Base-by-base conservation (phyloP, 2,888 invertebrate species). In the Hypomecis punctinalis region DNA sequence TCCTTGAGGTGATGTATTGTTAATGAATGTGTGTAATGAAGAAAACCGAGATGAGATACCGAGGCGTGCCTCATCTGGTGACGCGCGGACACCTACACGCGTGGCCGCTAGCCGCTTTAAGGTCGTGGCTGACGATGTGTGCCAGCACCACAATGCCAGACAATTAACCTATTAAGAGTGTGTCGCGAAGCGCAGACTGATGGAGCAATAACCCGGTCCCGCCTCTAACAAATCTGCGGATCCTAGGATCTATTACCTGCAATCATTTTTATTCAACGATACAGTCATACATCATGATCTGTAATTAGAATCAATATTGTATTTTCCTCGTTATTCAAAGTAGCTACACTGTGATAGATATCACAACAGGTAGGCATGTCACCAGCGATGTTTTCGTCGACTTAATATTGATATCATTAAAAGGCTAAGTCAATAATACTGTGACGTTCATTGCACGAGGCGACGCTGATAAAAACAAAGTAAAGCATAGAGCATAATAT, bases 151-250 rank as follows among this genome's bases (percentile, higher is more conserved):
- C 92, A 90, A 91, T 92, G 90, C 89, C 87, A 89, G 88, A 83
- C 89, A 90, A 91, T 93, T 91, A 92, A 89, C 90, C 90, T 90
- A 91, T 91, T 90, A 91, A 90, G 85, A 88, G 85, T 86, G 79
- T 81, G 84, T 79, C 74, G 82, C 79, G 79, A 85, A 84, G 82
- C 85, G 82, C 80, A 85, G 79, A 83, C 83, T 78, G 79, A 79
- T 85, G 80, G 86, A 85, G 85, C 87, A 90, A 87, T 86, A 90
- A 89, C 86, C 87, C 78, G 80, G 78, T 84, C 84, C 84, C 78
- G 71, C 74, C 77, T 78, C 82, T 81, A 83, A 83, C 77, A 68
- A 78, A 79, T 77, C 67, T 56, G 65, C 64, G 40, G 40, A 61
- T 48, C 48, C 57, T 53, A 55, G 57, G 46, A 63, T 54, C 35